A percentile compares a stretch with the other conserved stretches of the same genome.
Conservation (phyloP, 2,888 invertebrate species). For the Caenorhabditis sp. region DNA sequence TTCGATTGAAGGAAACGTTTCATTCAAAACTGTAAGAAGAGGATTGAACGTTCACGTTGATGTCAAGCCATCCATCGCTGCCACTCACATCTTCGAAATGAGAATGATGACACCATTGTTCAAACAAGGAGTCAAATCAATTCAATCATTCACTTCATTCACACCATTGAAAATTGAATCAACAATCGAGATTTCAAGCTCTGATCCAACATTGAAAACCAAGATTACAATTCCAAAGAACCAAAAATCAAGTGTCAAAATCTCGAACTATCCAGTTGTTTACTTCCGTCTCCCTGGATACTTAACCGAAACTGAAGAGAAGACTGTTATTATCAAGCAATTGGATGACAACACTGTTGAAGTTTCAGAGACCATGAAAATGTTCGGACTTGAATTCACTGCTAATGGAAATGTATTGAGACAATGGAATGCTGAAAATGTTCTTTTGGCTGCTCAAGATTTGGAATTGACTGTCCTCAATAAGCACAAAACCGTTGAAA, state of each 20-base stretch:
- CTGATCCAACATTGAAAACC: no score
- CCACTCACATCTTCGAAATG: constrained; percentile 49
- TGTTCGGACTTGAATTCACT: constrained; percentile 45
- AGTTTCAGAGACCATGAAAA: constrained; percentile 28
- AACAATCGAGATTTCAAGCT: constrained; percentile 8
- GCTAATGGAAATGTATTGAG: constrained; percentile 47
- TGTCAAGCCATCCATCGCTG: constrained; percentile 44
- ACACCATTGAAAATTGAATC: constrained; percentile 58
- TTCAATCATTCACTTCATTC: constrained; percentile 45
- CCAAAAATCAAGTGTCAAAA: constrained; percentile 44
- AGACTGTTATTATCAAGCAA: constrained; percentile 48
- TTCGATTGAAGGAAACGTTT: constrained; percentile 38
- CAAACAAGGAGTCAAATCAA: constrained; percentile 58
- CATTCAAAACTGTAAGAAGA: constrained; percentile 25
- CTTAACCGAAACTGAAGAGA: constrained; percentile 52
- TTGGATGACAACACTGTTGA: constrained; percentile 40
- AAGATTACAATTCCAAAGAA: constrained; percentile 40
- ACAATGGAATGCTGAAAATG: constrained; percentile 33
- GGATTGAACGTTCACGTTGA: constrained; percentile 35
- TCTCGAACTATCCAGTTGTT: constrained; percentile 52
- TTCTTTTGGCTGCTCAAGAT: constrained; percentile 55
- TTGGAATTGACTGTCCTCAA: constrained; percentile 47
- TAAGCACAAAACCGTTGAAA: constrained; percentile 38
- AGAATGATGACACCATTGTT: constrained; percentile 55
- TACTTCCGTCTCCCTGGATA: constrained; percentile 50